A percentile compares a stretch with the other conserved stretches of the same genome.
phyloP scores from a whole-genome alignment of 2,113 vertebrate species.

The Neodontobutis hainanensis region DNA sequence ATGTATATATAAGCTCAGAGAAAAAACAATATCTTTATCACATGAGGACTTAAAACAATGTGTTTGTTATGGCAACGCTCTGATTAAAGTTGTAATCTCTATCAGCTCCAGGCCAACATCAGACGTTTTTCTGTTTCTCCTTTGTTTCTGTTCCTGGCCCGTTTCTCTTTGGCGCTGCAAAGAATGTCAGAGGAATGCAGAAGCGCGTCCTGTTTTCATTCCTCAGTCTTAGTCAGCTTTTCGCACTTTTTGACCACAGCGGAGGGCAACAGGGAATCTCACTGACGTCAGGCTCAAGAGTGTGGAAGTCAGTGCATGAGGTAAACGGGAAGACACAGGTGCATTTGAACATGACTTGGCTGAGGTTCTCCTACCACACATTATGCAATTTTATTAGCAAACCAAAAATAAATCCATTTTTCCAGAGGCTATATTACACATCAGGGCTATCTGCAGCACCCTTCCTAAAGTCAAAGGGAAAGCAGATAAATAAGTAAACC shows the following conservation, averaged over 20 bases:
- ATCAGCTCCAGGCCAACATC: slow-evolving; percentile 62
- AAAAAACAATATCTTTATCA: neutral
- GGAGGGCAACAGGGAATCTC: neutral
- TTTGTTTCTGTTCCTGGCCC: slow-evolving; percentile 63
- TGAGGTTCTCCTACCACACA: neutral
- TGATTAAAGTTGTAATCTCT: slow-evolving; percentile 79
- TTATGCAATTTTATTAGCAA: too few relatives aligned
- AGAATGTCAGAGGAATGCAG: slow-evolving; percentile 81
- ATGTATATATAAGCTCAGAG: neutral
- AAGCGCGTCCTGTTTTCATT: slow-evolving; percentile 87
- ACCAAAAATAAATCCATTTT: too few relatives aligned
- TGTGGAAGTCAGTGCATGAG: slow-evolving; percentile 1
- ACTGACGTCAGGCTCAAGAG: slow-evolving; percentile 49
- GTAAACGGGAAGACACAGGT: slow-evolving; percentile 31
- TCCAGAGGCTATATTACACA: too few relatives aligned
- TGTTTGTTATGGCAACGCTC: slow-evolving; percentile 69
- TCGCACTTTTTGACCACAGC: slow-evolving; percentile 22
- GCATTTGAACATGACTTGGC: neutral
- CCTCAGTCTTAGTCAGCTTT: slow-evolving; percentile 65
- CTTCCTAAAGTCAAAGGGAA: too few relatives aligned
- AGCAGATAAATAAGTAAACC: too few relatives aligned
- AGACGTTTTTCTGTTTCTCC: slow-evolving; percentile 66
- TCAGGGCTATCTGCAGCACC: too few relatives aligned
- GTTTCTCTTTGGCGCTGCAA: slow-evolving; percentile 61
- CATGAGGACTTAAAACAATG: slow-evolving; percentile 55